Base-by-base conservation (phyloP, 2,113 vertebrate genomes). In the Xiphorhynchus elegans region DNA sequence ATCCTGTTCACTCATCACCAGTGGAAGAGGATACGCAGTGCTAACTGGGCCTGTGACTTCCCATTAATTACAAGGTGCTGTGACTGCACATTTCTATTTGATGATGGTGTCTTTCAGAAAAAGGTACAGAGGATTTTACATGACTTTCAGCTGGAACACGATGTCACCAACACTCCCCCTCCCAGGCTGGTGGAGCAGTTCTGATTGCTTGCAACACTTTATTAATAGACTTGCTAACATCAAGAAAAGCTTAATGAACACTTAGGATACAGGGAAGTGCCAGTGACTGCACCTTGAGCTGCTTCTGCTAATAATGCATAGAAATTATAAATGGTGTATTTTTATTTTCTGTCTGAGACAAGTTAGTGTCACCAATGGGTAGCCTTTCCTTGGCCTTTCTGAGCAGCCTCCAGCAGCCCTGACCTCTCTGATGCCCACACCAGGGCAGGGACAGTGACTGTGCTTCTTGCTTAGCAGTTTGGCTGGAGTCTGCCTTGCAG, bases 191-290 rank as follows among this genome's bases (percentile, higher is more conserved):
- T 89, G 62, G 83, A 90, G 62, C 83, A 73, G 84, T 75, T 95
- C 86, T 97, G 90, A 96, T 96, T 95, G 90, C 95, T 78, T 81
- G 79, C 83, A 81, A 59, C 0, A 25, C 69, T 95, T 95, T 93
- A 96, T 96, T 96, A 96, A 95, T 93, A 96, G 85, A 95, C 73
- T 95, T 95, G 96, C 92, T 84, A 96, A 84, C 92, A 94, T 92
- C 95, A 96, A 92, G 74, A 69, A 89, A 94, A 95, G 88, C 73
- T 94, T 96, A 87, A 88, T 44, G 85, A 96, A 81, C 73, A 72
- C 40, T 92, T 75, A 33, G 83, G 88, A 56, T 72, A 72, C 69
- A 78, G 40, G 74, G 28, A 94, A 89, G 69, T 75, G 90, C 79
- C 73, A 89, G 44, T 35, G 52, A 60, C 93, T 94, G 72, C 85